Evolutionary conservation across 1,140 invertebrate genomes (phyloP).

Genomic region (Lepeophtheirus salmonis): DNA sequence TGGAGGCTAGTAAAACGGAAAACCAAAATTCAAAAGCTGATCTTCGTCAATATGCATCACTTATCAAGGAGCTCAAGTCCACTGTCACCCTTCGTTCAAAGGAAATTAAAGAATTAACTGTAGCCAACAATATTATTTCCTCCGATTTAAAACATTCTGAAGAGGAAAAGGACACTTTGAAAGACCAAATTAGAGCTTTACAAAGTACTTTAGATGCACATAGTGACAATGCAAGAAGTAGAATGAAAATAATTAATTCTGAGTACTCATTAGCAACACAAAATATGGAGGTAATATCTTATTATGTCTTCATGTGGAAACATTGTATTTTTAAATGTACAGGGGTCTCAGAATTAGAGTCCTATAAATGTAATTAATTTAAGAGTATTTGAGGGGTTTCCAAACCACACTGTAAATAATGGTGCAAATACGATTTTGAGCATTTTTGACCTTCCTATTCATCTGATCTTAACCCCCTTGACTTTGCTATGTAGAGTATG

Average conservation of each 20-base stretch:
- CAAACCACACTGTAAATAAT: no score
- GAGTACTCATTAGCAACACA: not conserved
- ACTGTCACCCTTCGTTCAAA: not conserved
- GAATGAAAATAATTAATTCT: not conserved
- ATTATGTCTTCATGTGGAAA: not conserved
- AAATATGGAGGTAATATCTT: not conserved
- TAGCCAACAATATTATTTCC: not conserved
- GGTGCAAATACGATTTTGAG: no score
- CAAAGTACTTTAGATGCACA: not conserved
- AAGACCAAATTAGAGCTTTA: not conserved
- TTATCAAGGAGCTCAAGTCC: slow-evolving; percentile 1
- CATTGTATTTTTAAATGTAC: not conserved
- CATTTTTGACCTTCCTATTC: no score
- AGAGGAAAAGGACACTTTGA: not conserved
- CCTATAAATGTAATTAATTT: not conserved
- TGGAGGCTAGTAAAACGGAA: not conserved
- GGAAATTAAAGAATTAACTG: not conserved
- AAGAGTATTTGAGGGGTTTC: not conserved
- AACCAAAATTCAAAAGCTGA: not conserved
- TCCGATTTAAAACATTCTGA: slow-evolving; percentile 1
- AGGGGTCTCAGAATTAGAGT: no score
- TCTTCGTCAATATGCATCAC: not conserved
- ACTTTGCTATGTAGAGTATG: no score
- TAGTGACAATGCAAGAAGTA: not conserved
- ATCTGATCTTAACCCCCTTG: no score